Evolutionary conservation across 2,113 vertebrate species (phyloP), one percentile per base, ranked within the genome.

Genomic region (Daubentonia madagascariensis): DNA sequence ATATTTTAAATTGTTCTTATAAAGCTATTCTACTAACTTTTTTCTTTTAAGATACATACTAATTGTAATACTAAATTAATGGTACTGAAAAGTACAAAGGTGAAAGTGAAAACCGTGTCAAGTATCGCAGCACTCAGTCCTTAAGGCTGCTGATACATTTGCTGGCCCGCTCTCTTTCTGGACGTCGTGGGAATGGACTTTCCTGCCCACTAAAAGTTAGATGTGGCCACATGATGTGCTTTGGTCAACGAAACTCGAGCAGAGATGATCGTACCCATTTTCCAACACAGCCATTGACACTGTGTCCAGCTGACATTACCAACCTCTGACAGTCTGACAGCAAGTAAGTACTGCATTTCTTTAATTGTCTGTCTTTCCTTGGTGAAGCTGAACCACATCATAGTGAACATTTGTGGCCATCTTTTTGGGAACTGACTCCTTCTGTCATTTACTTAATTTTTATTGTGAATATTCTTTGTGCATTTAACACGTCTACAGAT

Each of bases 251-350:
- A 54, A 63, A 54, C 6, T 17, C 37, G 45, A 72, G 45, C 61
- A n/a, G 35, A 0, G 1, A 28, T 35, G 43, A 43, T 17, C 0
- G 3, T 8, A 10, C 2, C 6, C 1, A 0, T 37, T 45, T 52
- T 6, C 84, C 17, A 16, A 10, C n/a, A 11, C 3, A 0, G n/a
- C 32, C 8, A 5, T 54, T 43, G 35, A 35, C 20, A 3, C n/a
- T 45, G 30, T 13, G 8, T 22, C 59, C 13, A 8, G 50, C 11
- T 2, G 2, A 2, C 65, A 18, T 48, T 5, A 6, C 11, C 13
- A 25, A 4, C 52, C 59, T 12, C 3, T 12, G 43, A 28, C 1
- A 28, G 32, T 40, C 57, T 25, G 35, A 6, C 5, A 40, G 28
- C 45, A 20, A 28, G 8, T 35, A 20, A 37, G 8, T 3, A 12